phyloP scores from a whole-genome alignment of 2,888 invertebrate species.

The Scaeva pyrastri region DNA sequence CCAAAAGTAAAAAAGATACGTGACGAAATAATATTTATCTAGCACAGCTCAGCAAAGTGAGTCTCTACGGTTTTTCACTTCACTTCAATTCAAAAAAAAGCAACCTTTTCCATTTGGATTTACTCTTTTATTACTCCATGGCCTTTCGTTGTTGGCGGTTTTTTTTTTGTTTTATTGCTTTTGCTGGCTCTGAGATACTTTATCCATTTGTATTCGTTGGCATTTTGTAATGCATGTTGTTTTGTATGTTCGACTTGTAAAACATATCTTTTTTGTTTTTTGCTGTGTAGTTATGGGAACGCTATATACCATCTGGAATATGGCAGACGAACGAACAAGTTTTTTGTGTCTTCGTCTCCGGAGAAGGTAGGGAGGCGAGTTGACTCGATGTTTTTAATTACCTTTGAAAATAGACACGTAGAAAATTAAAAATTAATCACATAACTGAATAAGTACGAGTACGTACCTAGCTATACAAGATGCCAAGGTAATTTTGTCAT shows the following conservation, averaged over 20 bases:
- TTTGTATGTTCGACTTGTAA: not conserved
- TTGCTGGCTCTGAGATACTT: not conserved
- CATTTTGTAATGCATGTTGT: slow-evolving; percentile 18
- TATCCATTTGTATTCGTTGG: not conserved
- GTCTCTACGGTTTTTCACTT: slow-evolving; percentile 3
- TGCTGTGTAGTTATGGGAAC: not conserved
- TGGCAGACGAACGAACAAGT: slow-evolving; percentile 14
- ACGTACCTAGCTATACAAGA: too few relatives aligned
- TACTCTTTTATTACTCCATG: slow-evolving; percentile 3
- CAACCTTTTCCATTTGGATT: slow-evolving; percentile 10
- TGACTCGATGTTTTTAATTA: slow-evolving; percentile 39
- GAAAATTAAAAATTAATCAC: slow-evolving; percentile 62
- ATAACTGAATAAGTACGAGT: slow-evolving; percentile 57
- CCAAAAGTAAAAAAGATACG: not conserved
- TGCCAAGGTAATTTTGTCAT: slow-evolving; percentile 51
- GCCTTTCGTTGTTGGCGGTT: not conserved
- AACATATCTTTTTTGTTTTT: not conserved
- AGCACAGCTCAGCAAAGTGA: slow-evolving; percentile 6
- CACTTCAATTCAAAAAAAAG: not conserved
- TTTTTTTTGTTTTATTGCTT: not conserved
- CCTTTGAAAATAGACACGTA: slow-evolving; percentile 41
- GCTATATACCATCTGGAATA: not conserved
- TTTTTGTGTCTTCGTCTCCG: slow-evolving; percentile 8
- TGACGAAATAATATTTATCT: slow-evolving; percentile 14
- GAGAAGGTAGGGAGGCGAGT: not conserved